Evolutionary conservation across 2,113 vertebrate species (phyloP).

Genomic region (Eurystomus gularis): DNA sequence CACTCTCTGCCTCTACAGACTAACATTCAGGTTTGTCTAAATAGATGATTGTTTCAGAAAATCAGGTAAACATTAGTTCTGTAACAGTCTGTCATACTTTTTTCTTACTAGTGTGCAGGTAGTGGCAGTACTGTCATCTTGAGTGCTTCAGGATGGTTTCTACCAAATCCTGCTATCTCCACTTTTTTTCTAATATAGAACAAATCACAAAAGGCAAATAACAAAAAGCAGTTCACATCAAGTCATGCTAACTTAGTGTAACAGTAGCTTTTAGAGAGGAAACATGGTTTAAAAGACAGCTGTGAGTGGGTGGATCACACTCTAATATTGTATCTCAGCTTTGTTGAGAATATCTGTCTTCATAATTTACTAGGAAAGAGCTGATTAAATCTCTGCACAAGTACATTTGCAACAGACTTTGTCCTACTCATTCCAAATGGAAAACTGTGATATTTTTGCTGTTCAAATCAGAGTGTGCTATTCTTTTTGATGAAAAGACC

Average conservation of each 20-base stretch:
- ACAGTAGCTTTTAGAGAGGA: not conserved
- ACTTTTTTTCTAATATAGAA: not conserved
- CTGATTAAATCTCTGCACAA: not conserved
- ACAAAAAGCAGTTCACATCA: not conserved
- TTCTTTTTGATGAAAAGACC: not conserved
- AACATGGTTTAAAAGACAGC: not conserved
- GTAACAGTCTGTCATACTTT: not conserved
- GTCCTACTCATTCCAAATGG: not conserved
- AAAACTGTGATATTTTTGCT: not conserved
- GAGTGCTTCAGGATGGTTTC: not conserved
- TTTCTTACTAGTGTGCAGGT: not conserved
- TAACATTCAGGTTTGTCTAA: not conserved
- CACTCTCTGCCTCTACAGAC: not conserved
- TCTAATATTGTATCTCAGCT: not conserved
- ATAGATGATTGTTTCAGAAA: not conserved
- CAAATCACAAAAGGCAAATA: not conserved
- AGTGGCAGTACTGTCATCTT: not conserved
- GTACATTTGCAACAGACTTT: not conserved
- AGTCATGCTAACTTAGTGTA: not conserved
- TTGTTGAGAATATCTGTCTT: not conserved
- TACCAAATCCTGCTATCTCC: not conserved
- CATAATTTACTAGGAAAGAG: not conserved
- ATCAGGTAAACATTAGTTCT: not conserved
- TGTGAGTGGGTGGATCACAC: not conserved
- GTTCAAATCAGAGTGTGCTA: not conserved